phyloP scores from a whole-genome alignment of 53 echinoderm and acorn worm species.

The Echinarachnius parma region DNA sequence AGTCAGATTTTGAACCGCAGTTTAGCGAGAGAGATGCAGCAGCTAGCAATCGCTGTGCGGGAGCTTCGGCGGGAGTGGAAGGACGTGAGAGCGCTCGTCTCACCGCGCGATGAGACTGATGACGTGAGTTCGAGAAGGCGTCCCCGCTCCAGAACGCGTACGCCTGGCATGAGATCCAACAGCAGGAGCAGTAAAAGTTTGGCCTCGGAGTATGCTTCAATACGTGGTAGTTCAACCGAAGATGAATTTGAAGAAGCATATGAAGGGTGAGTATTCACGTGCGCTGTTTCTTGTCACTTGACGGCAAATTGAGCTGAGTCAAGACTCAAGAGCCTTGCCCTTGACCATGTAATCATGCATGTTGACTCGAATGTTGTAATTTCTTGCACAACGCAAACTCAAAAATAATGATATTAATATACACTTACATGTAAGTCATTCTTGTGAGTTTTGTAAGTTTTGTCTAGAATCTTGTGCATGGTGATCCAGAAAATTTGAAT shows the following conservation, averaged over 20 bases:
- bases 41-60: background rate
- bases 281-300: background rate
- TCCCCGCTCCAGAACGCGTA: conserved; percentile 2
- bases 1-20: background rate
- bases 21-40: conserved; percentile 4
- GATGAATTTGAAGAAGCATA: conserved; percentile 40
- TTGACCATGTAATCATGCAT: too few species aligned
- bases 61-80: conserved; percentile 32
- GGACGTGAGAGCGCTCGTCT: conserved; percentile 2
- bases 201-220: conserved; percentile 10
- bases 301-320: too few species aligned
- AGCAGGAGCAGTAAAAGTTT: conserved; percentile 2
- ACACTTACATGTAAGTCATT: too few species aligned
- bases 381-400: too few species aligned
- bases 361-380: too few species aligned
- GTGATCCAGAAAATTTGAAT: too few species aligned
- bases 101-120: background rate
- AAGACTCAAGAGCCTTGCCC: too few species aligned
- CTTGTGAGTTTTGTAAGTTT: too few species aligned
- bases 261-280: conserved; percentile 9
- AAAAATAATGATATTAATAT: too few species aligned
- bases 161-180: too few species aligned
- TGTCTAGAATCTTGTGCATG: too few species aligned
- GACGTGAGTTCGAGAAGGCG: background rate
- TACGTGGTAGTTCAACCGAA: conserved; percentile 17